phyloP scores from a whole-genome alignment of 2,888 invertebrate species.

The Eupithecia inturbata region DNA sequence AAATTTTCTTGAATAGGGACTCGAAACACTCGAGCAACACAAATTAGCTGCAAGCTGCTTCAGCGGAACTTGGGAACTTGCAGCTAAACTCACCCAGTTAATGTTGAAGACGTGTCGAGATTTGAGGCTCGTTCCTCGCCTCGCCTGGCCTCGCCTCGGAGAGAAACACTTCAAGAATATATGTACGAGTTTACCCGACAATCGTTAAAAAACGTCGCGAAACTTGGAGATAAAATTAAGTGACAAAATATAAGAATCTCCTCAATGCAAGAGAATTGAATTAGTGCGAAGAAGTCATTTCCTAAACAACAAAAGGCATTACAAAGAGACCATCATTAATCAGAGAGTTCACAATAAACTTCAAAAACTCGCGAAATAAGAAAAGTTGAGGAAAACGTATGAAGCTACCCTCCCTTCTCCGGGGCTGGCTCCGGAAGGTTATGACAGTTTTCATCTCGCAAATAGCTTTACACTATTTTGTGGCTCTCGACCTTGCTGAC shows the following conservation, averaged over 20 bases:
- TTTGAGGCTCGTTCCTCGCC: not conserved
- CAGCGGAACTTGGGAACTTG: conserved; percentile 8
- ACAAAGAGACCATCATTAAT: conserved; percentile 8
- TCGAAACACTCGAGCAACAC: conserved; percentile 5
- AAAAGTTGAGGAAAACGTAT: conserved; percentile 19
- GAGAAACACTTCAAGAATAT: not conserved
- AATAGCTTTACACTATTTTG: conserved; percentile 34
- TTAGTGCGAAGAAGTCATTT: not conserved
- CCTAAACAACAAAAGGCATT: not conserved
- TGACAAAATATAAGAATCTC: not conserved
- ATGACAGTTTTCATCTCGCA: conserved; percentile 34
- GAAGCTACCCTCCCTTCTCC: not conserved
- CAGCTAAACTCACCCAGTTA: conserved; percentile 22
- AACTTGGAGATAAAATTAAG: not conserved
- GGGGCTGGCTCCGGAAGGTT: conserved; percentile 16
- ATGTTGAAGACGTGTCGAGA: conserved; percentile 15
- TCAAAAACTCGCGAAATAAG: conserved; percentile 19
- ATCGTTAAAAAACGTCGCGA: not conserved
- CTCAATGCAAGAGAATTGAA: not conserved
- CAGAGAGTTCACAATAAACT: conserved; percentile 17
- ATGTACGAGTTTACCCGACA: not conserved
- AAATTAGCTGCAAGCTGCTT: conserved; percentile 11
- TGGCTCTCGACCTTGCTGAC: conserved; percentile 11
- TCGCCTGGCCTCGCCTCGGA: not conserved
- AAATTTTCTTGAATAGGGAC: not conserved